These are phyloP conservation scores for Struthidea cinerea DNA, from an alignment of 2,113 vertebrate species.

Conservation along the genomic window DNA sequence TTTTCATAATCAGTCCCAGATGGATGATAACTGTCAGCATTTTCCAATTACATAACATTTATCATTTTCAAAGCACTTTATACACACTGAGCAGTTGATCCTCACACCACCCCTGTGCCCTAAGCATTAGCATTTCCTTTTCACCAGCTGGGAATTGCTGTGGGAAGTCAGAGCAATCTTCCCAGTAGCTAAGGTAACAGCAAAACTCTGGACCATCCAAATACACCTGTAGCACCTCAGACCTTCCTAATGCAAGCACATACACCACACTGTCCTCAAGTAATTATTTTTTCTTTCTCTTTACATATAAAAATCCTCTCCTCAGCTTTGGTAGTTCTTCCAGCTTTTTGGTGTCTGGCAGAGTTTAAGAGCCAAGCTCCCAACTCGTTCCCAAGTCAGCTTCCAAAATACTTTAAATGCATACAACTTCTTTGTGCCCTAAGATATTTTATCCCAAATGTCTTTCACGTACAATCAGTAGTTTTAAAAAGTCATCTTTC, in stretches of 20 bases:
- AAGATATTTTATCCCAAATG: not conserved
- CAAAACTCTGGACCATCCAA: not conserved
- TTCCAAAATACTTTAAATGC: not conserved
- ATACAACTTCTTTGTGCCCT: not conserved
- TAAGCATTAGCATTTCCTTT: not conserved
- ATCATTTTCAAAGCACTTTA: not conserved
- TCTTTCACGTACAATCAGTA: not conserved
- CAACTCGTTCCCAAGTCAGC: not conserved
- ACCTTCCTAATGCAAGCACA: not conserved
- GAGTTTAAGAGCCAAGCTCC: not conserved
- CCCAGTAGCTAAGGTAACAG: not conserved
- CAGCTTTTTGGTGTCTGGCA: not conserved
- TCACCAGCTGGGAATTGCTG: not conserved
- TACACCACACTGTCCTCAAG: not conserved
- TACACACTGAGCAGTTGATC: not conserved
- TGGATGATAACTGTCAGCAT: not conserved
- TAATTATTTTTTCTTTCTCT: not conserved
- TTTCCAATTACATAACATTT: not conserved
- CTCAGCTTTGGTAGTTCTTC: not conserved
- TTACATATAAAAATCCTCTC: not conserved
- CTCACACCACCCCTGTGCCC: not conserved
- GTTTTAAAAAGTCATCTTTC: not conserved
- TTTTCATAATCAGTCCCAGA: slow-evolving; percentile 5
- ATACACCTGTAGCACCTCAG: not conserved
- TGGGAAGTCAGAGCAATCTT: not conserved